phyloP scores from a whole-genome alignment of 2,888 invertebrate species.

The Steromphala cineraria region DNA sequence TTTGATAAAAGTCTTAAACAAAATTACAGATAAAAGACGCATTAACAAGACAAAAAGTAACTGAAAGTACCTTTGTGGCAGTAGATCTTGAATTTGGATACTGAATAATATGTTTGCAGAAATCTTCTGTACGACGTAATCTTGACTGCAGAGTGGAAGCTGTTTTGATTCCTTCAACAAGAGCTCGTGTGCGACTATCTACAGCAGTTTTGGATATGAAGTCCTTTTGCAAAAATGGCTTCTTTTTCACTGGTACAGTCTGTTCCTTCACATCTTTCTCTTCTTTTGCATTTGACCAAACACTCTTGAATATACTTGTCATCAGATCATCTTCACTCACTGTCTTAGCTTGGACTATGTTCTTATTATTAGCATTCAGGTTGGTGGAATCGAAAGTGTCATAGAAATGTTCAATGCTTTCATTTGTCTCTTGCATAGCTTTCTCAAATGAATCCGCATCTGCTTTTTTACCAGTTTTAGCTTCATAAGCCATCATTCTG shows the following conservation, averaged over 20 bases:
- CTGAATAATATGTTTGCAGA: constrained; percentile 84
- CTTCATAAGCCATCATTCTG: neutral
- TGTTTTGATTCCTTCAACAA: constrained; percentile 52
- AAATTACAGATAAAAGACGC: neutral
- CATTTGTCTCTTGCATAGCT: constrained; percentile 41
- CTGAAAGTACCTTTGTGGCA: constrained; percentile 80
- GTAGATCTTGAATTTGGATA: constrained; percentile 85
- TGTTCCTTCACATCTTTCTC: neutral
- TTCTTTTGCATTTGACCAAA: constrained; percentile 8
- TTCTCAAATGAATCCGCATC: constrained; percentile 29
- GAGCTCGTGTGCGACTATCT: constrained; percentile 54
- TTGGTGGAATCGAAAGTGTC: constrained; percentile 27
- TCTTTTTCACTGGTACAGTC: constrained; percentile 34
- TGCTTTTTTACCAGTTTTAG: neutral
- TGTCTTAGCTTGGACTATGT: neutral
- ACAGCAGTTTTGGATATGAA: constrained; percentile 52
- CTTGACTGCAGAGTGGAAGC: constrained; percentile 76
- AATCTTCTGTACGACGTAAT: constrained; percentile 82
- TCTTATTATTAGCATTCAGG: neutral
- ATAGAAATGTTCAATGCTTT: constrained; percentile 46
- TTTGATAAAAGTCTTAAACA: neutral
- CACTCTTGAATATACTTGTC: constrained; percentile 4
- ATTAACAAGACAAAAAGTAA: too few species aligned
- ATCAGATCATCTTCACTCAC: constrained; percentile 17
- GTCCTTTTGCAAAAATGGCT: constrained; percentile 45